These are phyloP conservation scores for Esperia sulphurella DNA, from an alignment of 2,888 invertebrate genomes.

Conservation along the genomic window DNA sequence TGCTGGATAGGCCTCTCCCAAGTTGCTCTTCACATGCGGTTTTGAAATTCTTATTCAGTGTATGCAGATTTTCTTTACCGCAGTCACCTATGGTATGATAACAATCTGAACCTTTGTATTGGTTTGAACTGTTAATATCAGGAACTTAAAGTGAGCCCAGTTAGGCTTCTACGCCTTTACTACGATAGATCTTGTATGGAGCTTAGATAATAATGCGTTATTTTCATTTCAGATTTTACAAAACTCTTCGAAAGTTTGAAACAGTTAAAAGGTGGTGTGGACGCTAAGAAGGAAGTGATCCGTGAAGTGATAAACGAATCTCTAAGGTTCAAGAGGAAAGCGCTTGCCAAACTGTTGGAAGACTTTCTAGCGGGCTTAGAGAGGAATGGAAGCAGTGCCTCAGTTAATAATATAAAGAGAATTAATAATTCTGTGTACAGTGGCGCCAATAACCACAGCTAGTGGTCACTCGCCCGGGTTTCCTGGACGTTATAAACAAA, in stretches of 20 bases:
- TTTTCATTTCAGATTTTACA: conserved; percentile 81
- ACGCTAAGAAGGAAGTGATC: conserved; percentile 84
- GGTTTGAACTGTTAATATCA: no score
- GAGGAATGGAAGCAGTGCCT: conserved; percentile 72
- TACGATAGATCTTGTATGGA: no score
- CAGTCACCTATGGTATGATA: no score
- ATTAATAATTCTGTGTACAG: conserved; percentile 54
- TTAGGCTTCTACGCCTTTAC: no score
- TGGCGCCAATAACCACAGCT: conserved; percentile 60
- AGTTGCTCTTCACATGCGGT: no score
- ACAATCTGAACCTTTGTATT: no score
- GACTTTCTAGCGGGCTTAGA: conserved; percentile 79
- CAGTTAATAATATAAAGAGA: conserved; percentile 51
- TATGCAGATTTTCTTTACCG: no score
- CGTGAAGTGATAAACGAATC: conserved; percentile 87
- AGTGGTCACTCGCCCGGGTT: conserved; percentile 31
- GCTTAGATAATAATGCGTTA: background rate
- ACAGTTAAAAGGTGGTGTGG: conserved; percentile 83
- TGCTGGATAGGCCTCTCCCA: no score
- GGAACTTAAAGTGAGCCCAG: no score
- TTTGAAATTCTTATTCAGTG: no score
- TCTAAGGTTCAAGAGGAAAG: conserved; percentile 86
- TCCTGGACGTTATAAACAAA: conserved; percentile 1
- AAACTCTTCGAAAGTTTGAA: conserved; percentile 84
- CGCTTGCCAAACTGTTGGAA: conserved; percentile 83